Conservation (phyloP, 30 jellyfish, hydroid and myxozoan species). For the Cassiopea andromeda region DNA sequence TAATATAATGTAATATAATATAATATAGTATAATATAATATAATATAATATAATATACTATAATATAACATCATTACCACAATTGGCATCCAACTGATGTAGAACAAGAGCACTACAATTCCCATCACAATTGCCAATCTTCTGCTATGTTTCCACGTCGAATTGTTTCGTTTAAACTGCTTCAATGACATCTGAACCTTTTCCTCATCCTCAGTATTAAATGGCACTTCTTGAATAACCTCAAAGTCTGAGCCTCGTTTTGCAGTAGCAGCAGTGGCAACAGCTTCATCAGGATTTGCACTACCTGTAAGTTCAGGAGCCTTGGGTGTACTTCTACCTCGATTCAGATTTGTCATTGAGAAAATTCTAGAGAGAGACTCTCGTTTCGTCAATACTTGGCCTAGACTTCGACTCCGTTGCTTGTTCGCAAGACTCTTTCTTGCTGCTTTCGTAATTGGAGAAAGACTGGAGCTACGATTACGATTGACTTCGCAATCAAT, state of each 20-base stretch:
- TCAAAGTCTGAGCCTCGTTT: constrained; percentile 56
- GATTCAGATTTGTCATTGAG: background rate
- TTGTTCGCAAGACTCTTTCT: background rate
- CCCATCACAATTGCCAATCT: constrained; percentile 78
- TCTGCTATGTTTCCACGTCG: constrained; percentile 74
- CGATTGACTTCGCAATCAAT: background rate
- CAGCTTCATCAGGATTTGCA: background rate
- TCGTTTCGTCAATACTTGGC: constrained; percentile 20
- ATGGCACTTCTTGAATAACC: constrained; percentile 15
- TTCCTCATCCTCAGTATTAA: constrained; percentile 60
- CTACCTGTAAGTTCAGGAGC: constrained; percentile 19
- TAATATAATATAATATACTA: background rate
- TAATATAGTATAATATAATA: too few species aligned
- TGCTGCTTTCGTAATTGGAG: background rate
- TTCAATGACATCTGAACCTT: constrained; percentile 37
- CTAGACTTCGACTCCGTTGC: constrained; percentile 54
- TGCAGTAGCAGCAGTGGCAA: background rate
- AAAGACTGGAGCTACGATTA: constrained; percentile 11
- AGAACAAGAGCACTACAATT: constrained; percentile 67
- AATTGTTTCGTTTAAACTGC: constrained; percentile 50
- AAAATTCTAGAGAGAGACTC: constrained; percentile 35
- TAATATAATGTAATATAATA: too few species aligned
- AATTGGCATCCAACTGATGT: constrained; percentile 84
- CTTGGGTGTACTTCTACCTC: constrained; percentile 28
- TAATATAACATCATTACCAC: constrained; percentile 45